phyloP scores from a whole-genome alignment of 2,113 vertebrate genomes.

The Anser brachyrhynchus region DNA sequence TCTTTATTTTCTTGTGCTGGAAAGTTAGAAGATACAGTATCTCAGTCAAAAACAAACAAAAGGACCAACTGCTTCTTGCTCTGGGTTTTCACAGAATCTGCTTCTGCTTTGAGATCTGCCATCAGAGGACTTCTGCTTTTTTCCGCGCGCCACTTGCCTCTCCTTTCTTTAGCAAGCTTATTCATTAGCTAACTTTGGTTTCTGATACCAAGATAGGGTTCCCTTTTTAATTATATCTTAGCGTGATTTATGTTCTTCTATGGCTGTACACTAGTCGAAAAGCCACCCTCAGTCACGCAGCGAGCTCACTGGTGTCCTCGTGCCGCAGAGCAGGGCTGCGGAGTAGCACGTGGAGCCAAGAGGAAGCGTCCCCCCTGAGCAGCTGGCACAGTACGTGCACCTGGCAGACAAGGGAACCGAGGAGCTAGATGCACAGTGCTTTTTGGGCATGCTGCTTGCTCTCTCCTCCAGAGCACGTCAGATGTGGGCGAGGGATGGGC shows the following conservation, averaged over 20 bases:
- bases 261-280: not conserved
- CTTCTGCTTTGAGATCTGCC: not conserved
- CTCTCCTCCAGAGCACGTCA: not conserved
- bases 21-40: not conserved
- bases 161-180: not conserved
- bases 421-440: not conserved
- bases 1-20: not conserved
- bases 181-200: not conserved
- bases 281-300: not conserved
- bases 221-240: not conserved
- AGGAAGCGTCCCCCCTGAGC: not conserved
- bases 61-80: not conserved
- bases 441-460: not conserved
- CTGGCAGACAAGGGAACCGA: not conserved
- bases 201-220: not conserved
- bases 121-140: not conserved
- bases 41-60: not conserved
- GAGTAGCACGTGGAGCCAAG: not conserved
- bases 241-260: not conserved
- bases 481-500: constrained; percentile 6
- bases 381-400: rapidly evolving
- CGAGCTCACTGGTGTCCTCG: rapidly evolving
- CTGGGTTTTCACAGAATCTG: not conserved
- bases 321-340: rapidly evolving
- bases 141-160: not conserved